Evolutionary conservation across 2,113 vertebrate species (phyloP).

Genomic region (cat (Felis catus)): DNA sequence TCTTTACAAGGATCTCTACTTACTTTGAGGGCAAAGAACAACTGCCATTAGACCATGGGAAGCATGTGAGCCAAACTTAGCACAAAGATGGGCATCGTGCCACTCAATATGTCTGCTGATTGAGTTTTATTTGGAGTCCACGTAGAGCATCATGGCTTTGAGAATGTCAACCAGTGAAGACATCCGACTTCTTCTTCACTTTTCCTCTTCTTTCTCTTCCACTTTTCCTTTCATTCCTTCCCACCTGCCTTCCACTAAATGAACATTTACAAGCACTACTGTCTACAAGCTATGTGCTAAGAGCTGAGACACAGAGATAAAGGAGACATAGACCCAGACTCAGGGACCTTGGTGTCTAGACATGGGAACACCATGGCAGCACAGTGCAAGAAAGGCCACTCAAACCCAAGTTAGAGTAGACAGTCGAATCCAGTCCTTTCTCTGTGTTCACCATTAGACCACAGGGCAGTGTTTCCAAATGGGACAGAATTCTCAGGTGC

Average conservation of each 20-base stretch:
- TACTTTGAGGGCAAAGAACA: background rate
- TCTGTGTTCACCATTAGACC: background rate
- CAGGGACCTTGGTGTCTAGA: background rate
- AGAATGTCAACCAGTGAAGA: background rate
- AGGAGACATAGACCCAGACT: background rate
- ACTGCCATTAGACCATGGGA: background rate
- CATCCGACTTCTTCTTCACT: background rate
- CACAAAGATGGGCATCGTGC: background rate
- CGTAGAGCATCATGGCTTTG: background rate
- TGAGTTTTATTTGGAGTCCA: background rate
- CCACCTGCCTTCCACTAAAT: background rate
- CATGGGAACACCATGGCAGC: background rate
- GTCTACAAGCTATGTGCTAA: background rate
- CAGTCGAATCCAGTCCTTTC: background rate
- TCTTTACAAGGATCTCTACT: background rate
- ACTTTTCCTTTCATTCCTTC: background rate
- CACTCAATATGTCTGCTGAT: background rate
- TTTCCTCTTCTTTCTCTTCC: background rate
- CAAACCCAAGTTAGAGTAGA: background rate
- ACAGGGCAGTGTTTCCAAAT: background rate
- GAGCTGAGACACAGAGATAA: background rate
- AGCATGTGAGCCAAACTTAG: background rate
- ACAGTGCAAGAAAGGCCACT: background rate
- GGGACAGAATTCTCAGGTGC: background rate
- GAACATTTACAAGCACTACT: background rate